Evolutionary conservation across 2,113 vertebrate genomes (phyloP).

Genomic region (Petrocephalus microphthalmus): DNA sequence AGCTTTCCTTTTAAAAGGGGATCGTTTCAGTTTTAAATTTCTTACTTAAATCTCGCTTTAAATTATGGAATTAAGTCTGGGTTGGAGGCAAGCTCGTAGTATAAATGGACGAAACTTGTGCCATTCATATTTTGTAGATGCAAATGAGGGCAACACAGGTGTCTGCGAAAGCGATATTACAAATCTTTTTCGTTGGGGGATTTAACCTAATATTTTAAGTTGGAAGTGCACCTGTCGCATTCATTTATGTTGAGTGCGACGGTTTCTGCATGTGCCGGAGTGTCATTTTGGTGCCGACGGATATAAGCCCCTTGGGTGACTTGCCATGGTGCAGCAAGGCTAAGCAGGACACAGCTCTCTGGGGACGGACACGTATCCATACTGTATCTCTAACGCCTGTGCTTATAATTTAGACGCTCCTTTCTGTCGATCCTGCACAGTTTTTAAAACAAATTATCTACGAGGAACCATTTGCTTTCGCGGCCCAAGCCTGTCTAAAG

Average conservation of each 20-base stretch:
- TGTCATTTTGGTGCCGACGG: neutral
- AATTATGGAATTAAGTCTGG: neutral
- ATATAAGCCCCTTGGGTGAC: neutral
- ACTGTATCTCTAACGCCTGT: neutral
- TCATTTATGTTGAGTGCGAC: neutral
- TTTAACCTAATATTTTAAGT: neutral
- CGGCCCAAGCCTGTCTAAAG: neutral
- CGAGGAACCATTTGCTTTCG: neutral
- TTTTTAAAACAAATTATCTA: neutral
- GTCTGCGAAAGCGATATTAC: neutral
- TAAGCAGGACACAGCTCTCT: neutral
- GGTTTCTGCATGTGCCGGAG: neutral
- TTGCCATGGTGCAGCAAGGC: neutral
- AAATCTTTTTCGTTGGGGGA: neutral
- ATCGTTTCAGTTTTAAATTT: neutral
- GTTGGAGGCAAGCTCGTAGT: neutral
- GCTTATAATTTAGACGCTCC: neutral
- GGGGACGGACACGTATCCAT: neutral
- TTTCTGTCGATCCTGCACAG: neutral
- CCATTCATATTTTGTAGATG: slow-evolving; percentile 3
- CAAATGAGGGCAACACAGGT: slow-evolving; percentile 4
- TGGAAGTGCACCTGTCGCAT: neutral
- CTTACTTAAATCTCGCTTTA: neutral
- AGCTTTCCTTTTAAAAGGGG: neutral
- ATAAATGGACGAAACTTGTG: neutral